Percentiles rank a stretch among this genome's conserved stretches.
These are phyloP conservation scores for Glomeris marginata DNA, from an alignment of 2,888 invertebrate species.

Conservation along the genomic window DNA sequence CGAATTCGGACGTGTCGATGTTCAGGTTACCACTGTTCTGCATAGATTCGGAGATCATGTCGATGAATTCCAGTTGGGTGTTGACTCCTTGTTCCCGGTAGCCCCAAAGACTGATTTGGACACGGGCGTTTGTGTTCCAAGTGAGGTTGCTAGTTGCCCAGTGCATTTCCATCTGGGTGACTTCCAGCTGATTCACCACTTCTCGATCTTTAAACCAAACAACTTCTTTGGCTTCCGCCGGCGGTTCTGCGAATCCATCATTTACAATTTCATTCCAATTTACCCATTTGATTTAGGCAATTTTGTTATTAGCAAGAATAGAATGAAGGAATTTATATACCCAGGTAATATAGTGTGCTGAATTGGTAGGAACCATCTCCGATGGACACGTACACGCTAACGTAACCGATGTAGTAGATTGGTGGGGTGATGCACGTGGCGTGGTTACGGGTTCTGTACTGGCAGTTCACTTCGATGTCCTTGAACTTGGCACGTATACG, in stretches of 20 bases:
- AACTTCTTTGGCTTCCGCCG: constrained; percentile 67
- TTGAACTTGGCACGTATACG: constrained; percentile 40
- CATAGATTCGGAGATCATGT: constrained; percentile 25
- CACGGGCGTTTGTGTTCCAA: constrained; percentile 53
- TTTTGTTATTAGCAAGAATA: too few species aligned
- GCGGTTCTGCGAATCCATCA: constrained; percentile 50
- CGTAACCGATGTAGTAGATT: constrained; percentile 72
- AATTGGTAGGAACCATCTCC: constrained; percentile 67
- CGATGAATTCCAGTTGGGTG: constrained; percentile 55
- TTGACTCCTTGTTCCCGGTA: constrained; percentile 36
- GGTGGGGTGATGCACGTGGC: constrained; percentile 81
- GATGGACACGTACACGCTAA: constrained; percentile 69
- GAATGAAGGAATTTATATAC: too few species aligned
- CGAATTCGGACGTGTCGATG: constrained; percentile 56
- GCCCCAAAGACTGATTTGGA: constrained; percentile 75
- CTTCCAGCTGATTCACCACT: constrained; percentile 50
- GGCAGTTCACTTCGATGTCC: constrained; percentile 11
- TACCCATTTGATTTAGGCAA: too few species aligned
- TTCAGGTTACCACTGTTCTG: constrained; percentile 55
- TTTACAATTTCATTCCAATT: background rate
- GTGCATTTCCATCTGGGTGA: constrained; percentile 56
- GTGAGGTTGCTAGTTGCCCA: constrained; percentile 81
- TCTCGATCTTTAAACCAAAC: constrained; percentile 58
- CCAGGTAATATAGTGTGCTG: constrained; percentile 81
- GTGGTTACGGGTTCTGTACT: constrained; percentile 44